These are phyloP conservation scores for Phyllotreta striolata DNA, from an alignment of 2,888 invertebrate species.

Conservation along the genomic window DNA sequence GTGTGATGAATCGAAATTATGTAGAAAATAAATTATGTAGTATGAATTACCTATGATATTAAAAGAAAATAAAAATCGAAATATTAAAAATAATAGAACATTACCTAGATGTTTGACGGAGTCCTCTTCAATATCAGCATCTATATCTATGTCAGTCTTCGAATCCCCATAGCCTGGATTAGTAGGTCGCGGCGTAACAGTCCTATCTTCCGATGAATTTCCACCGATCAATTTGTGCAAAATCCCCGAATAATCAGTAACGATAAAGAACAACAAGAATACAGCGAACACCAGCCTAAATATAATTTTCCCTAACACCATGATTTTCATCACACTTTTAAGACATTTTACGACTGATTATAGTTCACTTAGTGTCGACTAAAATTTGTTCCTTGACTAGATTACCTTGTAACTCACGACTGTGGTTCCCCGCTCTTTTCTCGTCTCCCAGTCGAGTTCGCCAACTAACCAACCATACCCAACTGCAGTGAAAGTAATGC, in stretches of 20 bases:
- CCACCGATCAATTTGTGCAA: constrained; percentile 63
- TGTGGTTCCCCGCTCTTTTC: constrained; percentile 44
- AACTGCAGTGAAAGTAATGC: constrained; percentile 47
- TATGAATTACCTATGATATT: no score
- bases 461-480: constrained; percentile 8
- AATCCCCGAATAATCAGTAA: constrained; percentile 65
- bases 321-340: constrained; percentile 36
- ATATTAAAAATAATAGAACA: constrained; percentile 11
- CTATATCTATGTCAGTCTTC: constrained; percentile 60
- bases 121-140: constrained; percentile 62
- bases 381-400: constrained; percentile 42
- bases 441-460: constrained; percentile 7
- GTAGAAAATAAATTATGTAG: no score
- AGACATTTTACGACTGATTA: constrained; percentile 43
- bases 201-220: constrained; percentile 55
- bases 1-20: no score
- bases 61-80: background rate
- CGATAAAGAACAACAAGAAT: constrained; percentile 65
- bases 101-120: constrained; percentile 59
- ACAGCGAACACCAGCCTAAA: constrained; percentile 65
- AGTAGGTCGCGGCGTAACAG: constrained; percentile 53
- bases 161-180: constrained; percentile 61
- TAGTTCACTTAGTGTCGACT: constrained; percentile 38
- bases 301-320: constrained; percentile 57
- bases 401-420: constrained; percentile 50